Percentiles rank a stretch among this genome's conserved stretches.
These are phyloP conservation scores for Podarcis muralis DNA, from an alignment of 2,113 vertebrate species.

Conservation along the genomic window DNA sequence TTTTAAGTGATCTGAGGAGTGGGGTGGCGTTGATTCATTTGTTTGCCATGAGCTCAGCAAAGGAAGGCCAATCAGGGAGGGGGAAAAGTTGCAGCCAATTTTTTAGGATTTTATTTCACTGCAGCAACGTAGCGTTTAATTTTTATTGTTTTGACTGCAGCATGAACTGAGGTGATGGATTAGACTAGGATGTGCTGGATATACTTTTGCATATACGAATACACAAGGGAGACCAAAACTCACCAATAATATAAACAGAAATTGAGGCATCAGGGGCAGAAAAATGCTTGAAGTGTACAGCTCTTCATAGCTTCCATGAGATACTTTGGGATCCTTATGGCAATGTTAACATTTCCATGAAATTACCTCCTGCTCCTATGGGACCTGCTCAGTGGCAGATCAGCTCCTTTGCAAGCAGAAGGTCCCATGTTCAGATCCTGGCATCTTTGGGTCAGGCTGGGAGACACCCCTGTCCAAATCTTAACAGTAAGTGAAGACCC, in stretches of 20 bases:
- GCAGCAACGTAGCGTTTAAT: neutral
- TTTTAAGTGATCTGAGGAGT: neutral
- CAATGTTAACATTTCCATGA: neutral
- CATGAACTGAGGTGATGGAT: neutral
- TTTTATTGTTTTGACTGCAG: neutral
- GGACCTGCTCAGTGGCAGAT: neutral
- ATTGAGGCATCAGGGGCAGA: neutral
- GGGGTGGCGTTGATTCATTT: no score
- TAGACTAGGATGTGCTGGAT: neutral
- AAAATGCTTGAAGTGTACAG: neutral
- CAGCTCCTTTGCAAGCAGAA: no score
- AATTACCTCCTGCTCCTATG: neutral
- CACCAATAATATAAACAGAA: neutral
- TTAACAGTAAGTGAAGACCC: no score
- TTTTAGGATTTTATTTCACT: neutral
- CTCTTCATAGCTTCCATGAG: neutral
- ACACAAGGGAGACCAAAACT: neutral
- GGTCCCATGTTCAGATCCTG: no score
- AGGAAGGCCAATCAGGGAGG: neutral
- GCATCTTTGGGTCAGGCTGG: no score
- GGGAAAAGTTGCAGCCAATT: neutral
- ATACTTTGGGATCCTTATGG: neutral
- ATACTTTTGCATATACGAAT: conserved; percentile 23
- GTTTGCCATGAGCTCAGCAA: neutral
- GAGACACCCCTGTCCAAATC: no score